Evolutionary conservation across 2,888 invertebrate genomes (phyloP).

Genomic region (Stenodema calcarata): DNA sequence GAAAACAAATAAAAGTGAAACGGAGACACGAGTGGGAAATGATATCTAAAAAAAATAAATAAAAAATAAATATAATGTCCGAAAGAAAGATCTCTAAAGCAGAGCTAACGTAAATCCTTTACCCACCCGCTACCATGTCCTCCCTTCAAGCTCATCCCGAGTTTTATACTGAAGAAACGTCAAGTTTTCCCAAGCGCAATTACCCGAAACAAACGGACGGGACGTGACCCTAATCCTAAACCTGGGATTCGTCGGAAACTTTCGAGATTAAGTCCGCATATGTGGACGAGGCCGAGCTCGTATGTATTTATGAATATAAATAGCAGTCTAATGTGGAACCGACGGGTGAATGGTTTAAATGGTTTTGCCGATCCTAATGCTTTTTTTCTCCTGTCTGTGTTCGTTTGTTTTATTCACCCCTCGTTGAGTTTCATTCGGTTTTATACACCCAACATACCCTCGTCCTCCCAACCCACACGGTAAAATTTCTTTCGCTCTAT

Average conservation of each 20-base stretch:
- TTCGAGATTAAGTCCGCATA: conserved; percentile 38
- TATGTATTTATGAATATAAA: conserved; percentile 52
- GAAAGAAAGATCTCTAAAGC: not conserved
- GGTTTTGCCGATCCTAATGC: conserved; percentile 53
- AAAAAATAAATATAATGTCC: not conserved
- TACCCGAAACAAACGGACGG: conserved; percentile 14
- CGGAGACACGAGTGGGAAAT: not conserved
- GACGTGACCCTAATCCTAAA: conserved; percentile 28
- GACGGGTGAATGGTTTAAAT: conserved; percentile 50
- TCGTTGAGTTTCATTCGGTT: conserved; percentile 35
- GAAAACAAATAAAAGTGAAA: not conserved
- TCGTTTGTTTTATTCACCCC: not conserved
- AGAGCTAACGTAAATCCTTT: not conserved
- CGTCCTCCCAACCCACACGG: too few relatives aligned
- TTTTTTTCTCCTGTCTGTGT: conserved; percentile 25
- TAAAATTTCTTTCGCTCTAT: too few relatives aligned
- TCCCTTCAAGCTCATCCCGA: conserved; percentile 23
- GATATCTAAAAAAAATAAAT: not conserved
- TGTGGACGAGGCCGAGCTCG: not conserved
- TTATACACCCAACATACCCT: conserved; percentile 5
- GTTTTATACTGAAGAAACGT: conserved; percentile 42
- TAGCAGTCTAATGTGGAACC: conserved; percentile 48
- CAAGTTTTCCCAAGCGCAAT: conserved; percentile 34
- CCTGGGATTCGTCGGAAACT: not conserved
- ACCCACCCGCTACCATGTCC: not conserved